These are phyloP conservation scores for Thaumatotibia leucotreta DNA, from an alignment of 1,140 invertebrate genomes.

Conservation along the genomic window DNA sequence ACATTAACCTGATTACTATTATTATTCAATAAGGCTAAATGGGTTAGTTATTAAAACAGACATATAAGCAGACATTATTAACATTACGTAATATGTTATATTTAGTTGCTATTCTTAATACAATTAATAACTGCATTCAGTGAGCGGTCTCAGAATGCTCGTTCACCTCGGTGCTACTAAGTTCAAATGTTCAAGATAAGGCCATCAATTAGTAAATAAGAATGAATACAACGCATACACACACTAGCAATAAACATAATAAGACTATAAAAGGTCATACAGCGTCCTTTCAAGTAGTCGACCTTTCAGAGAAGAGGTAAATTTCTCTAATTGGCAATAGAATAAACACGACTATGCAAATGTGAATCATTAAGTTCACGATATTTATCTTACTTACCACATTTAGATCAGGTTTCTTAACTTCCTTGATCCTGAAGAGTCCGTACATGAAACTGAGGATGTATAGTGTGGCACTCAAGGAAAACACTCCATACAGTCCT, in stretches of 20 bases:
- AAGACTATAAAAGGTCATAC: not conserved
- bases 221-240: not conserved
- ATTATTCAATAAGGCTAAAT: not conserved
- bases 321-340: not conserved
- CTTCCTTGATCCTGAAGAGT: constrained; percentile 80
- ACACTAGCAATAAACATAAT: not conserved
- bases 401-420: constrained; percentile 63
- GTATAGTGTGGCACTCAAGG: constrained; percentile 84
- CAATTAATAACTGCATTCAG: not conserved
- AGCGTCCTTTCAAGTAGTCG: not conserved
- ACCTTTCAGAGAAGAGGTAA: not conserved
- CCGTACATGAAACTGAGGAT: constrained; percentile 86
- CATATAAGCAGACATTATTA: not conserved
- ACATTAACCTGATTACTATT: too few species aligned
- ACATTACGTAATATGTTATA: not conserved
- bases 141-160: not conserved
- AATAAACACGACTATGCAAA: constrained; percentile 17
- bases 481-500: constrained; percentile 88
- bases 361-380: constrained; percentile 13
- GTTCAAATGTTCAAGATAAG: constrained; percentile 6
- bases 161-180: not conserved
- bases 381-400: constrained; percentile 49
- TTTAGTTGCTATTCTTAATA: not conserved
- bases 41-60: not conserved
- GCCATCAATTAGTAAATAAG: not conserved